These are phyloP conservation scores for Acanthococcus lagerstroemiae DNA, from an alignment of 2,888 invertebrate species.

Conservation along the genomic window DNA sequence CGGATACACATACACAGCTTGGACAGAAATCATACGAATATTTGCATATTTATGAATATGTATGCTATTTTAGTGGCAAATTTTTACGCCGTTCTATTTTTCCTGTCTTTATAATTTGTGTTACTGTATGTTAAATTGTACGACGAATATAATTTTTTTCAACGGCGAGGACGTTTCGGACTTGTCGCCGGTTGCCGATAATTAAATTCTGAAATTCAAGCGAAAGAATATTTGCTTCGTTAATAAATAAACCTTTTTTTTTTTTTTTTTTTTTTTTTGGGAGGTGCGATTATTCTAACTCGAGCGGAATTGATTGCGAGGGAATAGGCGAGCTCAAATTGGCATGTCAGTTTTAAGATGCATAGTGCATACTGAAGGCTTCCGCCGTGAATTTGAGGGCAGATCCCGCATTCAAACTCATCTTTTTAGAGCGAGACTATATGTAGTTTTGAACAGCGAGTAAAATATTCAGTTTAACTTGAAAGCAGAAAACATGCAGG, in stretches of 20 bases:
- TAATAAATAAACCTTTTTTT: background rate
- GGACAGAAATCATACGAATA: slow-evolving; percentile 20
- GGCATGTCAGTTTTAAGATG: too few relatives aligned
- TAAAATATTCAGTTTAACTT: too few relatives aligned
- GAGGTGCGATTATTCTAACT: too few relatives aligned
- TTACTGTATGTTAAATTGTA: too few relatives aligned
- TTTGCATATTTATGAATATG: slow-evolving; percentile 28
- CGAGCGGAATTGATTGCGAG: background rate
- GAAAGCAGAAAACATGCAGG: too few relatives aligned
- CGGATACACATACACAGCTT: background rate
- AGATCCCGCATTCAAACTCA: too few relatives aligned
- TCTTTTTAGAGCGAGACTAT: too few relatives aligned
- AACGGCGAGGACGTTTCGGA: background rate
- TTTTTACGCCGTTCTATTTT: slow-evolving; percentile 21
- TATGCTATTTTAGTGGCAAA: slow-evolving; percentile 21
- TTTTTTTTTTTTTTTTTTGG: background rate
- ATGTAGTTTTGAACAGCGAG: too few relatives aligned
- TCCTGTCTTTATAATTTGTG: slow-evolving; percentile 1
- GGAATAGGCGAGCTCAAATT: too few relatives aligned
- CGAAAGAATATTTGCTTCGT: background rate
- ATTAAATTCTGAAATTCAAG: background rate
- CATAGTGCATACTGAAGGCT: too few relatives aligned
- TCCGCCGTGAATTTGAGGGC: too few relatives aligned
- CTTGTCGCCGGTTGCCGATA: background rate
- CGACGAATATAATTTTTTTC: too few relatives aligned